Evolutionary conservation across 2,113 vertebrate species (phyloP).

Genomic region (Ctenomys sociabilis): DNA sequence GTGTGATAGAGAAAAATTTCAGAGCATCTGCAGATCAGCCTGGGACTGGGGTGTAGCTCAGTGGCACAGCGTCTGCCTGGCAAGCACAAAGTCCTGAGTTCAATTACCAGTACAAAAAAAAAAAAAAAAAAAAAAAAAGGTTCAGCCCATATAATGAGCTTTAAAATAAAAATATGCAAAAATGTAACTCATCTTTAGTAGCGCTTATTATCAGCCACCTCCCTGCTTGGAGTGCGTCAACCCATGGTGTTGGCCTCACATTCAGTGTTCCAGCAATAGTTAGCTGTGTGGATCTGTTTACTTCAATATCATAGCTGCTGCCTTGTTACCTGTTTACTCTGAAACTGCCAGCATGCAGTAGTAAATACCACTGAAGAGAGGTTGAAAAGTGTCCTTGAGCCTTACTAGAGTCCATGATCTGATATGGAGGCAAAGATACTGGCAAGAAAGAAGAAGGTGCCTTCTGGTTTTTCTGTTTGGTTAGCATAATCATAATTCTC

Average conservation of each 20-base stretch:
- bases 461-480: slow-evolving; percentile 27
- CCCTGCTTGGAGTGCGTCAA: not conserved
- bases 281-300: not conserved
- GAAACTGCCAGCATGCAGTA: not conserved
- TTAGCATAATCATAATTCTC: slow-evolving; percentile 30
- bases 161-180: not conserved
- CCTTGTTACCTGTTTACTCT: not conserved
- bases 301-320: not conserved
- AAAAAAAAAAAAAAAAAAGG: not conserved
- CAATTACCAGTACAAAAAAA: too few relatives aligned
- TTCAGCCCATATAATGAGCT: not conserved
- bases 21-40: not conserved
- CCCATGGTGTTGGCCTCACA: not conserved
- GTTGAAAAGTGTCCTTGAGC: not conserved
- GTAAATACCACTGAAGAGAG: not conserved
- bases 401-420: not conserved
- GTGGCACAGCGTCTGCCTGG: too few relatives aligned
- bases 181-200: not conserved
- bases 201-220: not conserved
- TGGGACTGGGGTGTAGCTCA: too few relatives aligned
- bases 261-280: not conserved
- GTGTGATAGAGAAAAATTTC: not conserved
- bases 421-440: not conserved
- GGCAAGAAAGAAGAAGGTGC: not conserved
- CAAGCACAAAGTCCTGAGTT: too few relatives aligned